These are phyloP conservation scores for Eupithecia insigniata DNA, from an alignment of 2,888 invertebrate genomes.

Conservation along the genomic window DNA sequence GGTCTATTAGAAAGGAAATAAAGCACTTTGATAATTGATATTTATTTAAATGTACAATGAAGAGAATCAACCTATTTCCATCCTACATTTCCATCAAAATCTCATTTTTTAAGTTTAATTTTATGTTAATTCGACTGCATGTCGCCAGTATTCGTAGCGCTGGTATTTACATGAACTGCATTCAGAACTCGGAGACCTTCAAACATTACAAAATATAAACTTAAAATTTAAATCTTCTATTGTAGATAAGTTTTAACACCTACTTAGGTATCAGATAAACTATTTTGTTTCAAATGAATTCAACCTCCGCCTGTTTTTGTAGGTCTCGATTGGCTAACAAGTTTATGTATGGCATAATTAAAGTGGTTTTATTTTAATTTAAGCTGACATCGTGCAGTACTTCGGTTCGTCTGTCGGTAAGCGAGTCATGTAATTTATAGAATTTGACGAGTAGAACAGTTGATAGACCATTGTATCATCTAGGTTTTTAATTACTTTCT, in stretches of 20 bases:
- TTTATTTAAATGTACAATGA: no score
- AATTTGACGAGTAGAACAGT: no score
- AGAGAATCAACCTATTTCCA: no score
- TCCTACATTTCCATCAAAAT: no score
- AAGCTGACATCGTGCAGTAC: conserved; percentile 80
- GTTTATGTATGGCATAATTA: background rate
- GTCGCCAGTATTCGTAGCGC: background rate
- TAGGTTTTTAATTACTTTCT: background rate
- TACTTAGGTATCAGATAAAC: background rate
- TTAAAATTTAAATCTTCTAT: background rate
- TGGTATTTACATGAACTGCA: background rate
- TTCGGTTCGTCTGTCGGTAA: conserved; percentile 76
- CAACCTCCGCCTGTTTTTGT: background rate
- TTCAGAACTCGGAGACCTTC: background rate
- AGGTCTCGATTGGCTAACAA: background rate
- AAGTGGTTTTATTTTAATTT: conserved; percentile 46
- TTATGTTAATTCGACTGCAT: no score
- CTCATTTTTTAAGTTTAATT: no score
- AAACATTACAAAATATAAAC: background rate
- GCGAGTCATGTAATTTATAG: conserved; percentile 48
- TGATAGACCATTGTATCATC: background rate
- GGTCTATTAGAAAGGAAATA: no score
- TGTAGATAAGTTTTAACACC: background rate
- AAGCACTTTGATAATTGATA: no score
- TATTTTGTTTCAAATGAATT: background rate